phyloP scores from a whole-genome alignment of 2,113 vertebrate genomes.

The Lamprotornis superbus region DNA sequence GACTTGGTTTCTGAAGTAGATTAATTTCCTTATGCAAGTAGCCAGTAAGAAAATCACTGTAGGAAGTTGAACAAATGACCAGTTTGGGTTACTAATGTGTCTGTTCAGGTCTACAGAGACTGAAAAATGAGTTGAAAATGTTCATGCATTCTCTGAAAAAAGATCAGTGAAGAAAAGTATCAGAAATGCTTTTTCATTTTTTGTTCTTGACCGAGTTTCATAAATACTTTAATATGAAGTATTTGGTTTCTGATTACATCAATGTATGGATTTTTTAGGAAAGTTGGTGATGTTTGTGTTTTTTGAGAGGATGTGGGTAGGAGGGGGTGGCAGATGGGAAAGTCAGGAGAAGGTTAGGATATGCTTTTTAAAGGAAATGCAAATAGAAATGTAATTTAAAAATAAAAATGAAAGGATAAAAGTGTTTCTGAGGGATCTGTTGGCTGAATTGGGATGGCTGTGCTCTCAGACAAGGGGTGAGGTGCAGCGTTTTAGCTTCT shows the following conservation, averaged over 20 bases:
- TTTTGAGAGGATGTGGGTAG: slow-evolving; percentile 15
- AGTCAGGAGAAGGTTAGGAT: not conserved
- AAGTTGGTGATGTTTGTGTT: not conserved
- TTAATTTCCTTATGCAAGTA: not conserved
- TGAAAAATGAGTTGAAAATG: not conserved
- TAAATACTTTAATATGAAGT: not conserved
- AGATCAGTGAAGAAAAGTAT: not conserved
- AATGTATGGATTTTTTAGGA: not conserved
- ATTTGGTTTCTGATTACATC: not conserved
- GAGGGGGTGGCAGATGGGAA: not conserved
- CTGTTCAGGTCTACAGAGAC: not conserved
- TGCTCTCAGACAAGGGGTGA: not conserved
- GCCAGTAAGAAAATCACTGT: not conserved
- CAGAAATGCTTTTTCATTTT: not conserved
- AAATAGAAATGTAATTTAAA: not conserved
- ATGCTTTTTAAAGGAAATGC: not conserved
- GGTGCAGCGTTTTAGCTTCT: not conserved
- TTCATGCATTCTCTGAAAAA: not conserved
- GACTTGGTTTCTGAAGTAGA: not conserved
- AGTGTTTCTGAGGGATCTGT: not conserved
- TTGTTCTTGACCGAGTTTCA: not conserved
- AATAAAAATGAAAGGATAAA: not conserved
- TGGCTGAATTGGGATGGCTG: not conserved
- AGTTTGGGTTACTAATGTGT: rapidly evolving
- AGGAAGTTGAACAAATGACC: not conserved